phyloP scores from a whole-genome alignment of 2,797 vertebrate genomes.

The Trachops cirrhosus region DNA sequence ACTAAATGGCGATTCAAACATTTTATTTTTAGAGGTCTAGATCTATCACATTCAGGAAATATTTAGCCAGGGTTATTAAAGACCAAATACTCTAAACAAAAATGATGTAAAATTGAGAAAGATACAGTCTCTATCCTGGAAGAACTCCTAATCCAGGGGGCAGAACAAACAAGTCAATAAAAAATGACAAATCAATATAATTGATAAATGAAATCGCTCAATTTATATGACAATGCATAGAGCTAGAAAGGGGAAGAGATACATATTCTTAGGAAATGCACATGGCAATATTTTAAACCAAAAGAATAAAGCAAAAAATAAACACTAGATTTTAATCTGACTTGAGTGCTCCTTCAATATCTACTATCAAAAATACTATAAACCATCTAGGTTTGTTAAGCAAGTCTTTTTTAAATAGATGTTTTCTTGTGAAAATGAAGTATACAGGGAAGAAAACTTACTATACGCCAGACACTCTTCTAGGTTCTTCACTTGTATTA shows the following conservation, averaged over 20 bases:
- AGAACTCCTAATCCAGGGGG: neutral
- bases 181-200: neutral
- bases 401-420: neutral
- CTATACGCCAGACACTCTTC: neutral
- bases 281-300: neutral
- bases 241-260: neutral
- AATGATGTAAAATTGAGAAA: neutral
- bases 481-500: neutral
- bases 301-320: conserved; percentile 26
- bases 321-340: neutral
- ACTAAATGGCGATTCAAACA: neutral
- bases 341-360: neutral
- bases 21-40: conserved; percentile 7
- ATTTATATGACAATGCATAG: neutral
- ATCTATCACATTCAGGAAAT: conserved; percentile 27
- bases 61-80: conserved; percentile 26
- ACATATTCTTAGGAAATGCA: conserved; percentile 6
- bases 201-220: conserved; percentile 18
- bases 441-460: neutral
- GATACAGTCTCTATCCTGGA: neutral
- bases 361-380: neutral
- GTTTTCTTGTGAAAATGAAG: neutral
- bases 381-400: neutral
- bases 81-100: conserved; percentile 9
- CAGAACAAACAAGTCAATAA: neutral